Conservation (phyloP, 37 sponge, comb jelly and placozoan genomes). For the Theonella swinhoei region DNA sequence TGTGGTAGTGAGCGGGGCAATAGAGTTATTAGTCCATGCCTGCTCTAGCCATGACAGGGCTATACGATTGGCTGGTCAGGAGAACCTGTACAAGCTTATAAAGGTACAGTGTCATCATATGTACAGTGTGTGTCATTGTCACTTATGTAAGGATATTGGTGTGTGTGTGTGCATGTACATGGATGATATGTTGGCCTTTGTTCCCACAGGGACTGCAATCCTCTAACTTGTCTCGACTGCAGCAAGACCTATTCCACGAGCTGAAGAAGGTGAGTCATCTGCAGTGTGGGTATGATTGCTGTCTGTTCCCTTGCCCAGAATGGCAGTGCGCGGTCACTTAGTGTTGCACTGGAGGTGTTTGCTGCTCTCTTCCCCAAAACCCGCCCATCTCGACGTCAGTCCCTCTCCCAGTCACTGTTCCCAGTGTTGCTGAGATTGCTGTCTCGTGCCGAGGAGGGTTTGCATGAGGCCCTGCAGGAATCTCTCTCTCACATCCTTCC, state of each 20-base stretch:
- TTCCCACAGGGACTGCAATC: neutral
- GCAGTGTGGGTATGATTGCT: neutral
- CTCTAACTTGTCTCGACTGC: constrained; percentile 33
- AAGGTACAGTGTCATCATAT: constrained; percentile 29
- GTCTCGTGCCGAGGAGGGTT: constrained; percentile 40
- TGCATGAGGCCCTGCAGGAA: constrained; percentile 59
- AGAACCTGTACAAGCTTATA: constrained; percentile 57
- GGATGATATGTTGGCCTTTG: neutral
- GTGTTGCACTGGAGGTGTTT: constrained; percentile 60
- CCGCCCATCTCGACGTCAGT: constrained; percentile 21
- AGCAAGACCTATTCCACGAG: constrained; percentile 64
- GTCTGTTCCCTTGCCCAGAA: constrained; percentile 21
- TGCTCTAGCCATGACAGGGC: constrained; percentile 38
- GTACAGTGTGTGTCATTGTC: neutral
- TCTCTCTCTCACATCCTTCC: constrained; percentile 42
- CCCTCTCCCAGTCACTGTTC: constrained; percentile 46
- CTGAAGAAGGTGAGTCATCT: constrained; percentile 68
- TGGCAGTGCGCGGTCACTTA: constrained; percentile 54
- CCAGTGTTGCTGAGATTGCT: constrained; percentile 46
- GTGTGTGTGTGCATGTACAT: too few species aligned
- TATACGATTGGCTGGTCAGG: constrained; percentile 43
- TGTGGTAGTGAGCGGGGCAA: constrained; percentile 14
- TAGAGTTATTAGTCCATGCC: constrained; percentile 54
- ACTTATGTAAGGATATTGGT: neutral
- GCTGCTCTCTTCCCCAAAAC: constrained; percentile 45